Conservation (phyloP, 2,888 invertebrate genomes). For the Nymphalis c-album region DNA sequence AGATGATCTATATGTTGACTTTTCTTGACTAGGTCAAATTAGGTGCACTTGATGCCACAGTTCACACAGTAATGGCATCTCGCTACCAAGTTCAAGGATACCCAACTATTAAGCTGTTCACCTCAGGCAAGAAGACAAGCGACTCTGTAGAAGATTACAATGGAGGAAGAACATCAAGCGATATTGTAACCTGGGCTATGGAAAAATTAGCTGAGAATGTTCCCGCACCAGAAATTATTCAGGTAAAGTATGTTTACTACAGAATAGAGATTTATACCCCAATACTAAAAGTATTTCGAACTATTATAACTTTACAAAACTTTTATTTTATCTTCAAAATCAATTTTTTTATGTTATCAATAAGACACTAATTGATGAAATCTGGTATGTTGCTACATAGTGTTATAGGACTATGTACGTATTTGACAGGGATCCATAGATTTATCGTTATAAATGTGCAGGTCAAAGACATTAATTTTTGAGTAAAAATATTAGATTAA, state of each 20-base stretch:
- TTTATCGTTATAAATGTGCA: too few relatives aligned
- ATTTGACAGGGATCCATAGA: too few relatives aligned
- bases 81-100: conserved; percentile 95
- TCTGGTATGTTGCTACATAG: too few relatives aligned
- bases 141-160: conserved; percentile 91
- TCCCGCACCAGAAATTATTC: conserved; percentile 92
- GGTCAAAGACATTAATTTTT: too few relatives aligned
- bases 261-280: too few relatives aligned
- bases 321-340: too few relatives aligned
- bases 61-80: conserved; percentile 89
- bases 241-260: conserved; percentile 72
- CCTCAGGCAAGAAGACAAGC: conserved; percentile 86
- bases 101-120: conserved; percentile 97
- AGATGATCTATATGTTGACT: conserved; percentile 3
- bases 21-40: conserved; percentile 85
- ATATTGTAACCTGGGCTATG: conserved; percentile 94
- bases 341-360: too few relatives aligned
- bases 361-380: too few relatives aligned
- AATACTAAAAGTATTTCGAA: too few relatives aligned
- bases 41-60: conserved; percentile 98
- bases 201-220: conserved; percentile 93
- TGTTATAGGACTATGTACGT: too few relatives aligned
- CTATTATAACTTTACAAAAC: too few relatives aligned
- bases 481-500: too few relatives aligned
- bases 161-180: conserved; percentile 93